Base-by-base conservation (phyloP, 2,113 vertebrate species). In the Tenebrosternarchus preto region DNA sequence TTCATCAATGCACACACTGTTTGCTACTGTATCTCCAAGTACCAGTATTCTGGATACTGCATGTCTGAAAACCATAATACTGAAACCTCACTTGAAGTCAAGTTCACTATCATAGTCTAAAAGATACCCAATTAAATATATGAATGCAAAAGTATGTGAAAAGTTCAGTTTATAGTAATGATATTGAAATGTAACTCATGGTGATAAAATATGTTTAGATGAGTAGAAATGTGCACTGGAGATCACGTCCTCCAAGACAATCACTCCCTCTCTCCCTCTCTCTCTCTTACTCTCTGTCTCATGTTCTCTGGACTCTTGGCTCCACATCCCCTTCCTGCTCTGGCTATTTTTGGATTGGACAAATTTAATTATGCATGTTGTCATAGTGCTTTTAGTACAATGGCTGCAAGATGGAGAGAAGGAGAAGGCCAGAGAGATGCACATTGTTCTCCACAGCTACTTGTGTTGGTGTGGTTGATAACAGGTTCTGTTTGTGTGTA, bases 291-390 rank as follows among this genome's bases (percentile, higher is more conserved):
- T 29, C 5, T 39, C 25, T 78, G 43, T 67, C 69, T 80, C 71
- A 36, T 50, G 55, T 61, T n/a, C 20, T 50, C 53, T 50, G 63
- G 46, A 50, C 68, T 77, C 73, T 55, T 77, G 59, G 22, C 59
- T 76, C 31, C 15, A 16, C 39, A 50, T 57, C 59, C 43, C 60
- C 33, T 78, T 78, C 57, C 60, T 73, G 25, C 25, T 66, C 67
- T 36, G 20, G 80, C 82, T 87, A 85, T 87, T 82, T 85, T 83
- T 83, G 83, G 82, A 80, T 69, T 53, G 59, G 60, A 60, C 78
- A 56, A 59, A 83, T 83, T 86, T 79, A 83, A 86, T 86, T 86
- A 85, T 86, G 78, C 82, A 85, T 85, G 78, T 78, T 83, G 80
- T 84, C 77, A 72, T 81, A 78, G 74, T 73, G 78, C 83, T 83